phyloP scores from a whole-genome alignment of 2,888 invertebrate genomes.

The Anarsia innoxiella region DNA sequence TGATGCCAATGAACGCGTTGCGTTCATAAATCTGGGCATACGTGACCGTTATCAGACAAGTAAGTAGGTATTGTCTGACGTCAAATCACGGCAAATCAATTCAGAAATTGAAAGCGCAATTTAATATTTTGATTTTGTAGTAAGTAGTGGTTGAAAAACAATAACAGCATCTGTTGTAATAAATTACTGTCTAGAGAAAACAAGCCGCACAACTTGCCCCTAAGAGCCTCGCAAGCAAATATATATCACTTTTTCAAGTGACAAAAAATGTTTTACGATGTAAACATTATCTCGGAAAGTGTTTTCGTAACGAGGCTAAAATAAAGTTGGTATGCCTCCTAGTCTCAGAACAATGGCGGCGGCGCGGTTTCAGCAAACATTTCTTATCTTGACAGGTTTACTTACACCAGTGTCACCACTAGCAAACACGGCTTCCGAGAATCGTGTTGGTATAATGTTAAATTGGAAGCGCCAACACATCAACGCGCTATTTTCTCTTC shows the following conservation, averaged over 20 bases:
- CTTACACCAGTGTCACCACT: conserved; percentile 36
- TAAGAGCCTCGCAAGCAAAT: neutral
- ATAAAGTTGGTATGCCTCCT: conserved; percentile 30
- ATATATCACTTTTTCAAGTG: conserved; percentile 6
- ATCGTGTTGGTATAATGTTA: conserved; percentile 43
- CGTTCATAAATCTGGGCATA: too few species aligned
- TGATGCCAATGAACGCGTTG: too few species aligned
- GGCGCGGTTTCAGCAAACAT: conserved; percentile 47
- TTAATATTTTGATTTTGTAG: too few species aligned
- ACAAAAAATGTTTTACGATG: conserved; percentile 10
- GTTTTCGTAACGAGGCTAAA: conserved; percentile 26
- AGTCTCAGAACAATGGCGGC: conserved; percentile 46
- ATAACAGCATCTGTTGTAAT: neutral
- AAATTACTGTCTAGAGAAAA: conserved; percentile 1
- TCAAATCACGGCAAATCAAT: too few species aligned
- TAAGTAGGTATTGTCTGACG: too few species aligned
- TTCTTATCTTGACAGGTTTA: conserved; percentile 68
- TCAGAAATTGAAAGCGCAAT: too few species aligned
- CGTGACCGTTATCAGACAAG: neutral
- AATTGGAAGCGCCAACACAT: conserved; percentile 36
- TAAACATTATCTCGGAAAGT: conserved; percentile 14
- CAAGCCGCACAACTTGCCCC: neutral
- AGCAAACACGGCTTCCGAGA: conserved; percentile 55
- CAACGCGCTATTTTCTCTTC: conserved; percentile 20
- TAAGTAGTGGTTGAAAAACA: too few species aligned